Percentiles rank a stretch among this genome's conserved stretches.
These are phyloP conservation scores for Hyalella azteca DNA, from an alignment of 2,888 invertebrate species.

Conservation along the genomic window DNA sequence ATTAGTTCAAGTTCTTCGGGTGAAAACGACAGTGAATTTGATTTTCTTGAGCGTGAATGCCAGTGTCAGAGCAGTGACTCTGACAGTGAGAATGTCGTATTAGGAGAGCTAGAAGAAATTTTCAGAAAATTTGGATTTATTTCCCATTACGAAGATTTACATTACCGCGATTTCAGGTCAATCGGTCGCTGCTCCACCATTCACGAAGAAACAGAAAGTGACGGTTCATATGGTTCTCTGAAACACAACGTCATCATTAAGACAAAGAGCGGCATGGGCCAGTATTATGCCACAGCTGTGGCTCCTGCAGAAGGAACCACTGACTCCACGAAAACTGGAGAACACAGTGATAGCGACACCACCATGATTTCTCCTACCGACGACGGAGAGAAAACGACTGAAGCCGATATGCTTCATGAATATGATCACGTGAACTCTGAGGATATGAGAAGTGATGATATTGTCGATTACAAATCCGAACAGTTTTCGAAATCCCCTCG, in stretches of 20 bases:
- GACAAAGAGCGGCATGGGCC: constrained; percentile 22
- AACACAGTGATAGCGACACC: too few species aligned
- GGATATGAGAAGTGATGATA: constrained; percentile 12
- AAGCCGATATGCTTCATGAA: constrained; percentile 10
- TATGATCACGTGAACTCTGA: constrained; percentile 4
- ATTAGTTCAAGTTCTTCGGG: background rate
- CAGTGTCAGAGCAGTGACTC: background rate
- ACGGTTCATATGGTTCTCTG: constrained; percentile 25
- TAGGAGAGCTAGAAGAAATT: constrained; percentile 6
- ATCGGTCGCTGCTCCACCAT: constrained; percentile 21
- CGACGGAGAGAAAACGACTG: background rate
- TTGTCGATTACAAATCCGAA: constrained; percentile 25
- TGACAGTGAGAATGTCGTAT: background rate
- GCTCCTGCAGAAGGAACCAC: background rate
- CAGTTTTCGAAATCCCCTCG: constrained; percentile 37
- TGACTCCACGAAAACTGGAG: background rate
- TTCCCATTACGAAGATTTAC: background rate
- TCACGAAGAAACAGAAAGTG: constrained; percentile 25
- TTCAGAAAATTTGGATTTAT: constrained; percentile 3
- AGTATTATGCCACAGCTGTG: constrained; percentile 27
- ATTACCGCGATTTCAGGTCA: constrained; percentile 10
- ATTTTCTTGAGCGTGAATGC: background rate
- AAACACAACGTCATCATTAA: constrained; percentile 17
- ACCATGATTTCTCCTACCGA: background rate
- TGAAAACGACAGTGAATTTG: constrained; percentile 20